Evolutionary conservation across 2,888 invertebrate genomes (phyloP), one percentile per base, ranked within the genome.

Genomic region (Arrhopalites spinosus): DNA sequence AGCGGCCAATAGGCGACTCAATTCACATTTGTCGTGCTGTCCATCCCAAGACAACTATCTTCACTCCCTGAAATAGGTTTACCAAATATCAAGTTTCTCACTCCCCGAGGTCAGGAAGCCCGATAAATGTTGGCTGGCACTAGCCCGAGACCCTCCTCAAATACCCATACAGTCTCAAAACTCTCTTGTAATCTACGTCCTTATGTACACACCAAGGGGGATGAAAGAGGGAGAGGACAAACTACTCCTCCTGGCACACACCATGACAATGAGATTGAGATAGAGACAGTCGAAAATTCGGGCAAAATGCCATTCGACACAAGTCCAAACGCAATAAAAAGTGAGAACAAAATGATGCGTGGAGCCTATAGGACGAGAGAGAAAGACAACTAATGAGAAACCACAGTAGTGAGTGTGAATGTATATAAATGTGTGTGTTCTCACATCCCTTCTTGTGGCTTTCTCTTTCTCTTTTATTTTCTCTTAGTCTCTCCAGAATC

Each of bases 11-110:
- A 63, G 72, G 45, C 61, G 63, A 72, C 72, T 72, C 71, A 72
- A 72, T 72, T 72, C 72, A 63, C 72, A 72, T 72, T 72, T 72
- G 63, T 72, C 63, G 63, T 63, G n/a, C 63, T 63, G 71, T 71
- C 72, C 63, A 63, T 43, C 63, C 63, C 63, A 47, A 63, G 72
- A 72, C 61, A 72, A 72, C 45, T 45, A 61, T 72, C 72, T 59
- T n/a, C 71, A 43, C 45, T 56, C 13, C 25, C 23, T 20, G 61
- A 74, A 74, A 74, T 74, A 68, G 68, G 53, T 68, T 74, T 74
- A 74, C 68, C 74, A 74, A 68, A 67, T 74, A 74, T 74, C 74
- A 74, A 74, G 23, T 74, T 74, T 56, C 61, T 25, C 50, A 45
- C 56, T 74, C 74, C 67, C 68, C 36, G 61, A 68, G 74, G 59